These are phyloP conservation scores for Magallana gigas DNA, from an alignment of 1,140 invertebrate genomes.

Conservation along the genomic window DNA sequence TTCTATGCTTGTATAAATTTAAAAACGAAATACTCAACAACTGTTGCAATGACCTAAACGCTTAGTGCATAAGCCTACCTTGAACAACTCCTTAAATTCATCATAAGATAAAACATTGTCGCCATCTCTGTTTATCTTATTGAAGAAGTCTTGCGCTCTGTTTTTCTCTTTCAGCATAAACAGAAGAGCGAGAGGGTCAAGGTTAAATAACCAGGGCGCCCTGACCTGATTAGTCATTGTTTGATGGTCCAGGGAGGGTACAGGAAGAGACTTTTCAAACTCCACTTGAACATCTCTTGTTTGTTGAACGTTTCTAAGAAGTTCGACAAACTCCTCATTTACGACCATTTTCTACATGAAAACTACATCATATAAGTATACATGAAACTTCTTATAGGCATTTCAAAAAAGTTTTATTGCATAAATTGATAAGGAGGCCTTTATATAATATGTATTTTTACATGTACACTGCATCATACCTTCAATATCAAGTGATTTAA, in stretches of 20 bases:
- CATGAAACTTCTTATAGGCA: too few relatives aligned
- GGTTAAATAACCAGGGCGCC: conserved; percentile 53
- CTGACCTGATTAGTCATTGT: conserved; percentile 47
- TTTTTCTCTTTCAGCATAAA: conserved; percentile 57
- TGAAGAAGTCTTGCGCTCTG: conserved; percentile 57
- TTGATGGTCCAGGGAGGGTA: conserved; percentile 13
- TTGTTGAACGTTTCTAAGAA: conserved; percentile 20
- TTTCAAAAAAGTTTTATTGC: too few relatives aligned
- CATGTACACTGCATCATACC: background rate
- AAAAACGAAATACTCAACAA: too few relatives aligned
- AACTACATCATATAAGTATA: background rate
- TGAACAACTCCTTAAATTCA: conserved; percentile 49
- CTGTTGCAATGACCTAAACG: too few relatives aligned
- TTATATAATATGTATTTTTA: too few relatives aligned
- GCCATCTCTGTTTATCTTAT: conserved; percentile 55
- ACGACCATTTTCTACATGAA: conserved; percentile 51
- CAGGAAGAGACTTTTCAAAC: conserved; percentile 43
- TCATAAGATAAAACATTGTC: conserved; percentile 48
- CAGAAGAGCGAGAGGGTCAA: conserved; percentile 50
- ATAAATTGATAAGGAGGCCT: too few relatives aligned
- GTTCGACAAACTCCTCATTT: conserved; percentile 42
- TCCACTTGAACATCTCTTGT: conserved; percentile 38
- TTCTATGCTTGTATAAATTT: too few relatives aligned
- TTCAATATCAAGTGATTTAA: background rate
- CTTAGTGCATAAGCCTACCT: background rate